phyloP scores from a whole-genome alignment of 2,888 invertebrate genomes.

The Megastigmus dorsalis region DNA sequence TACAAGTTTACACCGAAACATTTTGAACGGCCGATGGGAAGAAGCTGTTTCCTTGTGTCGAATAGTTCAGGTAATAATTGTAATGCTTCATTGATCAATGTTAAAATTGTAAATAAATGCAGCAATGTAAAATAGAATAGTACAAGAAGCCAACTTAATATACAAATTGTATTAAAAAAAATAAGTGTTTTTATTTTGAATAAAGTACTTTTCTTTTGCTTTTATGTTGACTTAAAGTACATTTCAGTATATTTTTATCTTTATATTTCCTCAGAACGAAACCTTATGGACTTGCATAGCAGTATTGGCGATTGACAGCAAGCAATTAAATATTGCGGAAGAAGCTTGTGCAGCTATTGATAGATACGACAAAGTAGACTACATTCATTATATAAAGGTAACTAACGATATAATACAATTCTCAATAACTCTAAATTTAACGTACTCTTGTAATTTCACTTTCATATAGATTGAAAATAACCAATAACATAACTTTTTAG shows the following conservation, averaged over 20 bases:
- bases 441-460: too few relatives aligned
- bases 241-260: background rate
- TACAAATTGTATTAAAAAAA: too few relatives aligned
- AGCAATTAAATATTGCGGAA: conserved; percentile 92
- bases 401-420: too few relatives aligned
- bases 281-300: conserved; percentile 97
- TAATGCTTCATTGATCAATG: background rate
- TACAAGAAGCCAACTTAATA: too few relatives aligned
- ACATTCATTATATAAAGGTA: conserved; percentile 88
- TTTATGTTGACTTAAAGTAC: too few relatives aligned
- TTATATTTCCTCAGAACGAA: conserved; percentile 74
- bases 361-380: conserved; percentile 90
- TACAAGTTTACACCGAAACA: conserved; percentile 79
- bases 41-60: conserved; percentile 88
- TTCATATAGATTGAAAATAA: too few relatives aligned
- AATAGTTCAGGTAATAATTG: conserved; percentile 77
- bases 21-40: conserved; percentile 87
- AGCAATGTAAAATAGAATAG: background rate
- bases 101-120: background rate
- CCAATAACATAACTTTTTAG: too few relatives aligned
- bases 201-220: too few relatives aligned
- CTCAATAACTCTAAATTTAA: too few relatives aligned
- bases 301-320: conserved; percentile 90
- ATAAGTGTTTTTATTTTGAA: too few relatives aligned
- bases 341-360: conserved; percentile 95